phyloP scores from a whole-genome alignment of 2,888 invertebrate genomes.

The Nomada flava region DNA sequence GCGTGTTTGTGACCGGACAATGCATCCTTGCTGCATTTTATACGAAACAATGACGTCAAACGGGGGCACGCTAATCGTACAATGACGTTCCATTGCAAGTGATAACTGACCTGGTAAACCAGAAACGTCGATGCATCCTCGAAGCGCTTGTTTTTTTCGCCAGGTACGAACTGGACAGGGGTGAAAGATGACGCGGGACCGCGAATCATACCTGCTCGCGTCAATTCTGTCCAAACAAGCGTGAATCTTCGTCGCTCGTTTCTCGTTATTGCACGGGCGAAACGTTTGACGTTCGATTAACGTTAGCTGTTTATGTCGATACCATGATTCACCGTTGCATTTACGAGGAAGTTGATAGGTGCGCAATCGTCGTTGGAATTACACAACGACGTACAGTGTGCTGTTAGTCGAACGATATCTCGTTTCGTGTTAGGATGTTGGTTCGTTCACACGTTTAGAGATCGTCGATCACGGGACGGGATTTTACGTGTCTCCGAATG shows the following conservation, averaged over 20 bases:
- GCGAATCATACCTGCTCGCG: background rate
- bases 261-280: background rate
- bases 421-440: background rate
- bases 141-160: background rate
- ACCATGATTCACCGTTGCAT: slow-evolving; percentile 2
- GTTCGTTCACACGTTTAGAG: background rate
- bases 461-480: background rate
- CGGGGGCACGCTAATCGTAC: slow-evolving; percentile 80
- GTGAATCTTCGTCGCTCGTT: background rate
- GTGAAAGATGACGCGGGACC: slow-evolving; percentile 5
- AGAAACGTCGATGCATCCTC: slow-evolving; percentile 29
- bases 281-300: slow-evolving; percentile 24
- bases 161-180: background rate
- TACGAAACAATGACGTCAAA: slow-evolving; percentile 82
- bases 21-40: slow-evolving; percentile 75
- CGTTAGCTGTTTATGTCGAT: background rate
- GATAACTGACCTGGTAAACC: slow-evolving; percentile 81
- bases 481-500: background rate
- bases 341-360: slow-evolving; percentile 8
- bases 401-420: background rate
- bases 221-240: slow-evolving; percentile 19
- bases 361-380: background rate
- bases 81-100: slow-evolving; percentile 77
- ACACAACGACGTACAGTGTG: background rate
- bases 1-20: slow-evolving; percentile 65